phyloP scores from a whole-genome alignment of 2,113 vertebrate genomes.

The Tychaedon coryphoeus region DNA sequence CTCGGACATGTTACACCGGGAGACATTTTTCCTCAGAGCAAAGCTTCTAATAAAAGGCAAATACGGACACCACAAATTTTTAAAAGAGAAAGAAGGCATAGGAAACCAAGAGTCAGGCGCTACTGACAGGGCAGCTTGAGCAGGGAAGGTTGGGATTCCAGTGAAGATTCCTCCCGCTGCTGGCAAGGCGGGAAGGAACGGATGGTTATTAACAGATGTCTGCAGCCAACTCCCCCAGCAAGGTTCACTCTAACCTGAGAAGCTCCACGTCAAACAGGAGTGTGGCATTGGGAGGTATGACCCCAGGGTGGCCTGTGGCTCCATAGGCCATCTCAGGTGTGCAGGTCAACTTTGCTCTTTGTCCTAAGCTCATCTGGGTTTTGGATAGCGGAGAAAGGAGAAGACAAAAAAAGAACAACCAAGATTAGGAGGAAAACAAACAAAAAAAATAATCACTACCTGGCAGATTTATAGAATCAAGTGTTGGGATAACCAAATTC shows the following conservation, averaged over 20 bases:
- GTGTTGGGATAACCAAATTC: neutral
- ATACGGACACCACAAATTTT: constrained; percentile 54
- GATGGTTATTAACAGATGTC: constrained; percentile 52
- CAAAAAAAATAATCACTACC: neutral
- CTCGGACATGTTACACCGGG: constrained; percentile 64
- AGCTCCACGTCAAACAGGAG: constrained; percentile 98
- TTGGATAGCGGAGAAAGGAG: constrained; percentile 17
- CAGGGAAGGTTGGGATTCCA: constrained; percentile 64
- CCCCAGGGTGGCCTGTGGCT: constrained; percentile 92
- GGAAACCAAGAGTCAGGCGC: neutral
- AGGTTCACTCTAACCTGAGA: constrained; percentile 90
- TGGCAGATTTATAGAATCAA: neutral
- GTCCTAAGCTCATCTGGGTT: constrained; percentile 94
- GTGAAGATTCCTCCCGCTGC: neutral
- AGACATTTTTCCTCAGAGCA: constrained; percentile 60
- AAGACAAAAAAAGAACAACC: neutral
- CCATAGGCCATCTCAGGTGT: constrained; percentile 97
- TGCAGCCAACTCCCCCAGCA: constrained; percentile 27
- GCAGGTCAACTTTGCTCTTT: constrained; percentile 96
- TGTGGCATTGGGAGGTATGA: constrained; percentile 96
- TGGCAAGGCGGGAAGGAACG: constrained; percentile 29
- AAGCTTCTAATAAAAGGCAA: constrained; percentile 57
- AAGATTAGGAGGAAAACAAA: neutral
- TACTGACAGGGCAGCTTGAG: constrained; percentile 66
- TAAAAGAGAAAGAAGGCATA: constrained; percentile 29